These are phyloP conservation scores for Spisula solida DNA, from an alignment of 2,888 invertebrate species.

Conservation along the genomic window DNA sequence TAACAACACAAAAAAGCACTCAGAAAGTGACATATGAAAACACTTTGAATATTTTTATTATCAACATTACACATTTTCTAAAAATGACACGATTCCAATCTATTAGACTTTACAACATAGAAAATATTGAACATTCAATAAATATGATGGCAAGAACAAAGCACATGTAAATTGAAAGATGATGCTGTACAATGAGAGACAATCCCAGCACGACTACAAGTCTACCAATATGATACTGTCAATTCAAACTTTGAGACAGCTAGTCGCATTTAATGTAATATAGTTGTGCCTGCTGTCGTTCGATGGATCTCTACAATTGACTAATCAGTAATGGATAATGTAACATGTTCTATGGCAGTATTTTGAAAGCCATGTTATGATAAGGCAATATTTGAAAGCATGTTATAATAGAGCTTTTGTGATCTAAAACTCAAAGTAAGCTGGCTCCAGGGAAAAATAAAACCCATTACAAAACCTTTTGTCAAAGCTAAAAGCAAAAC, in stretches of 20 bases:
- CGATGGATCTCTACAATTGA: slow-evolving; percentile 4
- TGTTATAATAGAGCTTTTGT: background rate
- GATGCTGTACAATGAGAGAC: background rate
- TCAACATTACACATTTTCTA: background rate
- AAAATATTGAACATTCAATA: background rate
- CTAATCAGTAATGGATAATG: slow-evolving; percentile 24
- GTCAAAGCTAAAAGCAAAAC: slow-evolving; percentile 10
- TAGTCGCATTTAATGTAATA: background rate
- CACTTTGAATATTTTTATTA: background rate
- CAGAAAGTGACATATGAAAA: background rate
- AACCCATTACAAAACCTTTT: slow-evolving; percentile 21
- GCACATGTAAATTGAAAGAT: background rate
- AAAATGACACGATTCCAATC: background rate
- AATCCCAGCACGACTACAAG: background rate
- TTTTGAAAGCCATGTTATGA: slow-evolving; percentile 12
- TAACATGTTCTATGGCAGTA: slow-evolving; percentile 15
- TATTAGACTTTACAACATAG: background rate
- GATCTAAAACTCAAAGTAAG: background rate
- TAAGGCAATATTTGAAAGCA: background rate
- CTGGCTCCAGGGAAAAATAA: slow-evolving; percentile 22
- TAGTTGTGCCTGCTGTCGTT: background rate
- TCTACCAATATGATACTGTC: slow-evolving; percentile 15
- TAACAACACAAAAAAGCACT: background rate
- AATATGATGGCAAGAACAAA: slow-evolving; percentile 5
- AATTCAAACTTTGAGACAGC: background rate